Evolutionary conservation across 2,797 vertebrate species (phyloP), one percentile per base, ranked within the genome.

Genomic region (Trematocara caparti): DNA sequence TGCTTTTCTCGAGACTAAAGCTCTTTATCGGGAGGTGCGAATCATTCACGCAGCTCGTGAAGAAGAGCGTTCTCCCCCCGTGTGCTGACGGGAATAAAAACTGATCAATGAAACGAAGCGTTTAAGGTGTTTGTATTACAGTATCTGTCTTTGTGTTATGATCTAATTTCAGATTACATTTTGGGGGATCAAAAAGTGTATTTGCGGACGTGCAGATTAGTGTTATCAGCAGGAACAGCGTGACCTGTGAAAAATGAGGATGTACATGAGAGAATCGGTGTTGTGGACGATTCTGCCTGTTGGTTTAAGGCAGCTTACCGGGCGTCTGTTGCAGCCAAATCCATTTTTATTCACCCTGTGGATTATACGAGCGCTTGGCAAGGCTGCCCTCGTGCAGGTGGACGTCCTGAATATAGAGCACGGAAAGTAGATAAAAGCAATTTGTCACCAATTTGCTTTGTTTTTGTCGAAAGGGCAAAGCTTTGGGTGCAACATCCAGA

Each of bases 271-370:
- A 75, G 76, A 76, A 51, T 77, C 50, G 80, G 80, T 40, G 81
- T 40, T 13, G 43, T 57, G 82, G 75, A 72, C 57, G 10, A 59
- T 79, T 78, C 75, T 75, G 89, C 76, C 79, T 57, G 83, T 73
- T 73, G 86, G 83, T 83, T 89, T 86, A 87, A 89, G 86, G 83
- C 86, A 88, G 86, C 82, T 89, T 88, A 88, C 89, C 62, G 80
- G 51, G 79, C 40, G 57, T 80, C 85, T 82, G 85, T 83, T 86
- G 43, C 79, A 87, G 87, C 89, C 84, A 92, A 92, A 92, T 92
- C 91, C 90, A 90, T 93, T 91, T 93, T 87, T 92, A 92, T 84
- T 91, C 88, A 92, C 91, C 86, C 80, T 32, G 76, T 87, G 90
- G 90, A 92, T 93, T 93, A 92, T 76, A 53, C 72, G 69, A 24